A percentile compares a stretch with the other conserved stretches of the same genome.
Conservation (phyloP, 2,797 vertebrate genomes). For the Xiphophorus birchmanni region DNA sequence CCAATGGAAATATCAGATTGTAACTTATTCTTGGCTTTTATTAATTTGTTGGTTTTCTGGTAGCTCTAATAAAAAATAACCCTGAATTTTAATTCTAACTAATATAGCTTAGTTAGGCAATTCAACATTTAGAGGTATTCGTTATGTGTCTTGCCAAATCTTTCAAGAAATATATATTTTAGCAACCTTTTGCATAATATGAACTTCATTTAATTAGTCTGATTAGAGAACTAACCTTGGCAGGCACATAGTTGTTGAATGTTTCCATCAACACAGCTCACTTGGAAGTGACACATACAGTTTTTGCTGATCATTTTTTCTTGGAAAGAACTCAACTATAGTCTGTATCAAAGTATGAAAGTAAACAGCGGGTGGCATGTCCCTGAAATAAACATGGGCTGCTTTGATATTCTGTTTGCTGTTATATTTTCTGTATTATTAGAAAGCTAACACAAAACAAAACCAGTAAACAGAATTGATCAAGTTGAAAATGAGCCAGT, state of each 20-base stretch:
- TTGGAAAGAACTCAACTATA: neutral
- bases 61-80: neutral
- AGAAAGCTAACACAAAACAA: neutral
- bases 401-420: neutral
- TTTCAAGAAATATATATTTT: neutral
- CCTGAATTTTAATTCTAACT: neutral
- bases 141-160: neutral
- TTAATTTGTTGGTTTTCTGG: neutral
- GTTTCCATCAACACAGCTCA: neutral
- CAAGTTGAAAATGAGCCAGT: neutral
- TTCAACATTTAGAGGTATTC: neutral
- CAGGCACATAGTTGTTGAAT: neutral
- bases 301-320: neutral
- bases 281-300: neutral
- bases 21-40: neutral
- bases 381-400: neutral
- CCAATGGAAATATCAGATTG: neutral
- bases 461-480: neutral
- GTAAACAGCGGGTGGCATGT: neutral
- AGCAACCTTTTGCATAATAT: neutral
- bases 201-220: neutral
- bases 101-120: neutral
- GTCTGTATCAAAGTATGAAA: neutral
- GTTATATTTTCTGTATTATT: neutral
- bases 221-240: neutral